These are phyloP conservation scores for Myotis vivesi DNA, from an alignment of 2,797 vertebrate genomes.

Conservation along the genomic window DNA sequence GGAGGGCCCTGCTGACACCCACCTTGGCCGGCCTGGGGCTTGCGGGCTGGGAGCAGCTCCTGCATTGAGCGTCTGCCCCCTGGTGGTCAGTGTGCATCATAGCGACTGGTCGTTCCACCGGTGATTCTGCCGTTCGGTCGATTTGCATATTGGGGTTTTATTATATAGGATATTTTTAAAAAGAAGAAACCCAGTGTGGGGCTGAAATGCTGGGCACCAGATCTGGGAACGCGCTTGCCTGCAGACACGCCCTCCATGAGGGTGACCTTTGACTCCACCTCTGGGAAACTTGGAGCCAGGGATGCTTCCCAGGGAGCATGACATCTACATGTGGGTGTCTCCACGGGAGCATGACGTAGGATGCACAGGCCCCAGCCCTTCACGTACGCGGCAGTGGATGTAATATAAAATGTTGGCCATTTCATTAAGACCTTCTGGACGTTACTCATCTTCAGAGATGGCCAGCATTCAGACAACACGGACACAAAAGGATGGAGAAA, in stretches of 20 bases:
- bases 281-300: background rate
- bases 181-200: background rate
- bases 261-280: background rate
- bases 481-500: background rate
- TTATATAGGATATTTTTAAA: too few relatives aligned
- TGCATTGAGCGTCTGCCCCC: too few relatives aligned
- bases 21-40: too few relatives aligned
- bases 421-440: background rate
- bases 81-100: too few relatives aligned
- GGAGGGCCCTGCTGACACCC: too few relatives aligned
- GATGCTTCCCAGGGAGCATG: background rate
- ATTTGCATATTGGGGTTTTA: too few relatives aligned
- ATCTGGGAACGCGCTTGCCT: background rate
- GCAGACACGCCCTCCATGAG: accelerated
- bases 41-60: too few relatives aligned
- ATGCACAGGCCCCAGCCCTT: background rate
- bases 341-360: background rate
- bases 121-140: too few relatives aligned
- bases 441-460: background rate
- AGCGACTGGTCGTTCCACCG: too few relatives aligned
- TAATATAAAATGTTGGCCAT: background rate
- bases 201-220: background rate
- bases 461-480: background rate
- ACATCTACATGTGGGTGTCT: background rate
- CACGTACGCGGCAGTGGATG: background rate